These are phyloP conservation scores for Ammodytes dubius DNA, from an alignment of 2,113 vertebrate genomes.

Conservation along the genomic window DNA sequence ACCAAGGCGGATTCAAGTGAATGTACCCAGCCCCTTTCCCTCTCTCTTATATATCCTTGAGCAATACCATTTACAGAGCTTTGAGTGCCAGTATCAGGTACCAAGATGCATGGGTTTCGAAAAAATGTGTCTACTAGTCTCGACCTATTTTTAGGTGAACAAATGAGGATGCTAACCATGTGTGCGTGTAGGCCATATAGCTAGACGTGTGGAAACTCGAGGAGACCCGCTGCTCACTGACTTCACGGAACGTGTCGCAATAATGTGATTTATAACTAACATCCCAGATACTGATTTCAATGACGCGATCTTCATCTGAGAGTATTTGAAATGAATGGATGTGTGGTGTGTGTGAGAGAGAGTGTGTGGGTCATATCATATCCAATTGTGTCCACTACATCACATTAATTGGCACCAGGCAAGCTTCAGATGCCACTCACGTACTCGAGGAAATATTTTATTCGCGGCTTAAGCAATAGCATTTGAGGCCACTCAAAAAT, in stretches of 20 bases:
- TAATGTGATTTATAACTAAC: conserved; percentile 46
- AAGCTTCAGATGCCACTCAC: neutral
- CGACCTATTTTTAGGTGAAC: conserved; percentile 84
- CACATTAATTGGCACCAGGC: too few relatives aligned
- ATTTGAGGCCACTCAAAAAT: neutral
- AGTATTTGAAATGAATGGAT: conserved; percentile 20
- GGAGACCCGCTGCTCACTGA: conserved; percentile 9
- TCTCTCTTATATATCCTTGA: conserved; percentile 82
- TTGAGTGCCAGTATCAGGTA: conserved; percentile 81
- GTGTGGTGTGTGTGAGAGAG: neutral
- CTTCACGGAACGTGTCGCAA: conserved; percentile 34
- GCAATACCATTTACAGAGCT: conserved; percentile 85
- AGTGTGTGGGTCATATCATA: neutral
- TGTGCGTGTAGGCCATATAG: conserved; percentile 69
- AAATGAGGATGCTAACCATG: conserved; percentile 83
- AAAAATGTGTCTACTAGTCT: conserved; percentile 87
- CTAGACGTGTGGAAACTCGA: conserved; percentile 72
- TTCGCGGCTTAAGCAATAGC: neutral
- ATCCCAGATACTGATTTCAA: conserved; percentile 44
- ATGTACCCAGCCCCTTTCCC: conserved; percentile 35
- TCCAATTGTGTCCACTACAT: neutral
- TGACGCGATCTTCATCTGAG: conserved; percentile 13
- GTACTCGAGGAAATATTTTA: neutral
- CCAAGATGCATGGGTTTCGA: conserved; percentile 82
- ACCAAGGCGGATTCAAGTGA: conserved; percentile 80